Evolutionary conservation across 92 coral and sea anemone genomes (phyloP).

Genomic region (Zoanthus solanderi): DNA sequence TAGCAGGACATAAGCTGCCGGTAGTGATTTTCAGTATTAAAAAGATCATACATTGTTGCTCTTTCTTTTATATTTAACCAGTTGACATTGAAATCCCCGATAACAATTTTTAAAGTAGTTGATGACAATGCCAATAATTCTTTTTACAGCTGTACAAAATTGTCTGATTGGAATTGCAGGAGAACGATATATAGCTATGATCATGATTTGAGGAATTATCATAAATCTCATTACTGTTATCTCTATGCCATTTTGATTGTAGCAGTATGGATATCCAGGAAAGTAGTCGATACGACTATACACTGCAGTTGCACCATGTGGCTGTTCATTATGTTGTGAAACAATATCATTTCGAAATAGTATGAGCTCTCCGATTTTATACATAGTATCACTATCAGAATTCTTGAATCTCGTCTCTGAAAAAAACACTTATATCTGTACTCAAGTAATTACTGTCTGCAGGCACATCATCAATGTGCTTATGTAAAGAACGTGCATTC

Average conservation of each 20-base stretch:
- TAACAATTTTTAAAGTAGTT: constrained; percentile 17
- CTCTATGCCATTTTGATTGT: constrained; percentile 13
- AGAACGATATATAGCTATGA: constrained; percentile 16
- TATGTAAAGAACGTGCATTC: no score
- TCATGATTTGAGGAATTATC: constrained; percentile 25
- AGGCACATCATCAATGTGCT: no score
- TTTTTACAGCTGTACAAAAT: constrained; percentile 14
- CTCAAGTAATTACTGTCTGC: no score
- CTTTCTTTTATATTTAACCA: constrained; percentile 29
- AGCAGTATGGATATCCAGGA: no score
- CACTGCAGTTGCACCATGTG: no score
- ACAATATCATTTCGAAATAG: no score
- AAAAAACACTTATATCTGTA: no score
- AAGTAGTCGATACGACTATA: no score
- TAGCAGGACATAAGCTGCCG: constrained; percentile 15
- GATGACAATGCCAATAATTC: constrained; percentile 13
- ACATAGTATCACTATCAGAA: no score
- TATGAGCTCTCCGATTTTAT: no score
- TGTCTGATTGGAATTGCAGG: constrained; percentile 6
- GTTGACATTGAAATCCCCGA: constrained; percentile 37
- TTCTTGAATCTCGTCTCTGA: no score
- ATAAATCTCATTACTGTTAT: constrained; percentile 39
- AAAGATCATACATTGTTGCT: constrained; percentile 15
- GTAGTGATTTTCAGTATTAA: constrained; percentile 16
- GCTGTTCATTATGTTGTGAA: no score